Evolutionary conservation across 2,797 vertebrate species (phyloP).

Genomic region (Falco naumanni): DNA sequence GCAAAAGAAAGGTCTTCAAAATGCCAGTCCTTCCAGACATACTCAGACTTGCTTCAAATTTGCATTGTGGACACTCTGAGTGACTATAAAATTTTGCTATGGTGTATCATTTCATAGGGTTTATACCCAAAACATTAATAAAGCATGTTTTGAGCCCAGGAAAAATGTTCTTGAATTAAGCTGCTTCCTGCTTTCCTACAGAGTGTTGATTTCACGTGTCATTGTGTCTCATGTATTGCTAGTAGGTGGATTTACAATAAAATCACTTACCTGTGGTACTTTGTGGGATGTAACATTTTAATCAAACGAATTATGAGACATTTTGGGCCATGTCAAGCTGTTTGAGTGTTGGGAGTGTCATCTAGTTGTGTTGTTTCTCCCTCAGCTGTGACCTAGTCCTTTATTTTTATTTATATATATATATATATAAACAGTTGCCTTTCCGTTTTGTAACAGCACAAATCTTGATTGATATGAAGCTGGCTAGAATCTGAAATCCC

Average conservation of each 20-base stretch:
- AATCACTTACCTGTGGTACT: neutral
- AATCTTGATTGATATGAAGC: neutral
- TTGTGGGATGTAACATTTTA: neutral
- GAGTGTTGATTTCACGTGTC: neutral
- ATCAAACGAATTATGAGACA: neutral
- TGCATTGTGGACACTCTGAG: neutral
- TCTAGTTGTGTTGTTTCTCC: neutral
- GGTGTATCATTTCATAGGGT: accelerated
- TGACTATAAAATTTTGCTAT: neutral
- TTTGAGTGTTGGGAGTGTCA: neutral
- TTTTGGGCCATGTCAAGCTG: neutral
- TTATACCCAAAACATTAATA: neutral
- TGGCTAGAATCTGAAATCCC: neutral
- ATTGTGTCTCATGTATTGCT: neutral
- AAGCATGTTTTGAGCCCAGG: neutral
- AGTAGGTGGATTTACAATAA: neutral
- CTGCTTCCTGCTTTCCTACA: neutral
- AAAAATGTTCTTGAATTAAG: neutral
- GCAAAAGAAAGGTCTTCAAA: neutral
- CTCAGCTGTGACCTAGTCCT: neutral
- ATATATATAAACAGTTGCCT: neutral
- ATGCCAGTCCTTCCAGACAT: neutral
- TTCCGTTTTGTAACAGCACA: neutral
- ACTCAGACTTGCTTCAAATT: neutral
- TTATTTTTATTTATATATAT: neutral